Conservation (phyloP, 2,113 vertebrate species). For the Myotis lucifugus region DNA sequence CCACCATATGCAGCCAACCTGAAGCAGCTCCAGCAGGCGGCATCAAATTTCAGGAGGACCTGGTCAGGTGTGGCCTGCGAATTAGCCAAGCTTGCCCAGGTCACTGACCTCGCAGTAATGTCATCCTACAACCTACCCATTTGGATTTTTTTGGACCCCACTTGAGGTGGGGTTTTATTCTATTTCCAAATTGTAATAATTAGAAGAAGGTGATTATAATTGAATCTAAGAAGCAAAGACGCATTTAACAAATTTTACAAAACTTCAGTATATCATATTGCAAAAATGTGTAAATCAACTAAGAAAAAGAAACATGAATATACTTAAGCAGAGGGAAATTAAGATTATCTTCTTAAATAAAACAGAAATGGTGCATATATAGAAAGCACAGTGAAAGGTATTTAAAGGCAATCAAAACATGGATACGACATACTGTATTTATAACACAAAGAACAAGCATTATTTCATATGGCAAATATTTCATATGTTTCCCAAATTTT, state of each 20-base stretch:
- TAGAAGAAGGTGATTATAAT: not conserved
- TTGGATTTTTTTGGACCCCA: not conserved
- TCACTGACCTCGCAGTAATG: fast-evolving
- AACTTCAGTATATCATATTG: not conserved
- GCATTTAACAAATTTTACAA: not conserved
- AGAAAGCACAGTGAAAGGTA: not conserved
- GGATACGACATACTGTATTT: fast-evolving
- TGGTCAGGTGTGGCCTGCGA: not conserved
- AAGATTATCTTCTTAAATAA: not conserved
- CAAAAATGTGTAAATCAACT: not conserved
- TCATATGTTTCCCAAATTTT: not conserved
- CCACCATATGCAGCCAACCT: not conserved
- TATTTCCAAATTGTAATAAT: not conserved
- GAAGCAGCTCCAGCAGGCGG: not conserved
- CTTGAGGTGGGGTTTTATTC: not conserved
- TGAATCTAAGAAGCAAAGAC: not conserved
- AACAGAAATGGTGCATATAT: not conserved
- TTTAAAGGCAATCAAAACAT: not conserved
- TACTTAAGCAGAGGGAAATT: not conserved
- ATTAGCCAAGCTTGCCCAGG: not conserved
- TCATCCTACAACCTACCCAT: not conserved
- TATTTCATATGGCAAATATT: not conserved
- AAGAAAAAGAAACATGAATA: not conserved
- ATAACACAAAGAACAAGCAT: not conserved
- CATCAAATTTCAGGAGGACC: not conserved